phyloP scores from a whole-genome alignment of 2,888 invertebrate species.

The Coenonympha arcania region DNA sequence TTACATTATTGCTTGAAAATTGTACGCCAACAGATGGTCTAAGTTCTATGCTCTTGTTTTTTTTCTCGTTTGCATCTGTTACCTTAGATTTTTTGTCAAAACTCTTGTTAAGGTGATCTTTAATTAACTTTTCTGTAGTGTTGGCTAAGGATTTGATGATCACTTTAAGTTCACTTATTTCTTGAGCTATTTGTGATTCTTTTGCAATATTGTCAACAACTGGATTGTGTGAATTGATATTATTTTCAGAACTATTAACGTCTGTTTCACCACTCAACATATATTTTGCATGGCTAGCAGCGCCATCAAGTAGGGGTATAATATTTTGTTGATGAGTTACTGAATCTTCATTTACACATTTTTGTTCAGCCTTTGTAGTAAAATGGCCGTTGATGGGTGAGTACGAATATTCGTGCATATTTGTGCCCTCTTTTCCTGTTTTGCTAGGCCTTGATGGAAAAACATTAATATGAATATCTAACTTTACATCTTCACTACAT shows the following conservation, averaged over 20 bases:
- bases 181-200: slow-evolving; percentile 37
- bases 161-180: slow-evolving; percentile 46
- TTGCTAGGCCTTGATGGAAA: slow-evolving; percentile 32
- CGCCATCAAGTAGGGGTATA: slow-evolving; percentile 49
- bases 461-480: slow-evolving; percentile 50
- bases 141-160: slow-evolving; percentile 45
- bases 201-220: slow-evolving; percentile 21
- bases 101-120: slow-evolving; percentile 31
- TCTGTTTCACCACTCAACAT: slow-evolving; percentile 35
- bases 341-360: background rate
- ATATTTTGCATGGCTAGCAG: slow-evolving; percentile 45
- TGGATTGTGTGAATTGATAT: slow-evolving; percentile 23
- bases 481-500: slow-evolving; percentile 40
- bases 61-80: too few species aligned
- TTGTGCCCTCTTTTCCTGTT: slow-evolving; percentile 13
- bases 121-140: slow-evolving; percentile 43
- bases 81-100: slow-evolving; percentile 1
- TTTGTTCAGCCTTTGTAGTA: background rate
- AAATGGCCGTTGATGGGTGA: background rate
- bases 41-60: too few species aligned
- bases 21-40: slow-evolving; percentile 39
- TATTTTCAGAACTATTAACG: slow-evolving; percentile 25
- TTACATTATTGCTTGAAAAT: slow-evolving; percentile 34
- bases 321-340: slow-evolving; percentile 32
- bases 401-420: background rate